Conservation (phyloP, 2,113 vertebrate species). For the Dicentrarchus labrax region DNA sequence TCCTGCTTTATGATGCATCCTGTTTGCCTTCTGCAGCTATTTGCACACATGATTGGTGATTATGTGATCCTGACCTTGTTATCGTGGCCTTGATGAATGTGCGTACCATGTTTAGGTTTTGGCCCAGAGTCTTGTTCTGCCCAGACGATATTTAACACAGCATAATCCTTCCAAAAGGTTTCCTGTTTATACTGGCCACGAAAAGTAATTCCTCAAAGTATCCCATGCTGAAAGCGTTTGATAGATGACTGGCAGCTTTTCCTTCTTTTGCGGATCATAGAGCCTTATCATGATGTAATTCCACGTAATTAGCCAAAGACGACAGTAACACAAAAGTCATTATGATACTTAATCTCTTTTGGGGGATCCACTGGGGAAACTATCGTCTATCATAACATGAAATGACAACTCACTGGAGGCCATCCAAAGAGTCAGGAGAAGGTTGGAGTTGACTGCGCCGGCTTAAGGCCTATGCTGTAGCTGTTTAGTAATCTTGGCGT, state of each 20-base stretch:
- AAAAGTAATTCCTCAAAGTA: constrained; percentile 55
- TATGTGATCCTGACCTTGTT: constrained; percentile 66
- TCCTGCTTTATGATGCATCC: constrained; percentile 5
- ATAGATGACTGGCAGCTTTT: constrained; percentile 72
- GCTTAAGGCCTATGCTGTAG: constrained; percentile 49
- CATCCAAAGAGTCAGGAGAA: constrained; percentile 36
- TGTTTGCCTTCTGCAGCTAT: constrained; percentile 46
- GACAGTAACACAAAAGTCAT: constrained; percentile 77
- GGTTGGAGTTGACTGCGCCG: constrained; percentile 51
- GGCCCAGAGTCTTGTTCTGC: constrained; percentile 37
- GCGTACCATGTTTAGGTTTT: constrained; percentile 49
- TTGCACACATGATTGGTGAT: constrained; percentile 57
- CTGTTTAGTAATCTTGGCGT: constrained; percentile 69
- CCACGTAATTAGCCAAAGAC: constrained; percentile 79
- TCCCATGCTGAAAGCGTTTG: constrained; percentile 42
- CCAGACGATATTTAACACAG: constrained; percentile 49
- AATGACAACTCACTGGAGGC: constrained; percentile 60
- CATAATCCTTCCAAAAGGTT: constrained; percentile 52
- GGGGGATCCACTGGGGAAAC: constrained; percentile 52
- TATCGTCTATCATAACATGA: constrained; percentile 55
- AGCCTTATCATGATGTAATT: constrained; percentile 78
- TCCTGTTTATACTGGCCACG: constrained; percentile 54
- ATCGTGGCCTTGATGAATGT: constrained; percentile 56
- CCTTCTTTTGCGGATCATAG: constrained; percentile 53
- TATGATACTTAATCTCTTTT: constrained; percentile 75